Evolutionary conservation across 2,888 invertebrate species (phyloP), one percentile per base, ranked within the genome.

Genomic region (Orthosia gracilis): DNA sequence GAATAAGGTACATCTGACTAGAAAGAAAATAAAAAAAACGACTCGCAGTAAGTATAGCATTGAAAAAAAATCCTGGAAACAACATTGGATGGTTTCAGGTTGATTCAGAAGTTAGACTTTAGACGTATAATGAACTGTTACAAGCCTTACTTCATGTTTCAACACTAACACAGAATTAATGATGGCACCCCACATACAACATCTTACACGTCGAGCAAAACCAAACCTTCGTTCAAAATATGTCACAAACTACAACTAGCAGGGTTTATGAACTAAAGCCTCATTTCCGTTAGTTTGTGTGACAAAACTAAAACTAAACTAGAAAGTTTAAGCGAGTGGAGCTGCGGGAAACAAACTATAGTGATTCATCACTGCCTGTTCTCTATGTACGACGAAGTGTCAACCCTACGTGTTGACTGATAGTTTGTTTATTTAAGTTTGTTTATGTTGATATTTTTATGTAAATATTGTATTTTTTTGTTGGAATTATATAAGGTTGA

Each of bases 291-390:
- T 47, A 59, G 26, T 40, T 15, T 31, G 57, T 69, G 49, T 15
- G 15, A 65, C 49, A 17, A 71, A 76, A 75, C 74, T 54, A 18
- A 49, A 69, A 59, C 78, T 61, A 61, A 76, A 64, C 72, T 49
- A 49, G 11, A 61, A 72, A 78, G 64, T 78, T 64, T 21, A 64
- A 72, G 45, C 64, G 21, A 72, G 59, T 13, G 64, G 12, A 54
- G 45, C 59, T 55, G 26, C 12, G 26, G 31, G n/a, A 12, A n/a
- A 23, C 13, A 45, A 71, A 76, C 78, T 71, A 54, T 26, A 72
- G 64, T 61, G 18, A 78, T 77, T 59, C 40, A 77, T 78, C 72
- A 77, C 49, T 40, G 40, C 11, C 18, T 21, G 49, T 49, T 58
- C 15, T 26, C 26, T n/a, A 17, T 52, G 62, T 58, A 70, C n/a